These are phyloP conservation scores for Abrostola tripartita DNA, from an alignment of 2,888 invertebrate genomes.

Conservation along the genomic window DNA sequence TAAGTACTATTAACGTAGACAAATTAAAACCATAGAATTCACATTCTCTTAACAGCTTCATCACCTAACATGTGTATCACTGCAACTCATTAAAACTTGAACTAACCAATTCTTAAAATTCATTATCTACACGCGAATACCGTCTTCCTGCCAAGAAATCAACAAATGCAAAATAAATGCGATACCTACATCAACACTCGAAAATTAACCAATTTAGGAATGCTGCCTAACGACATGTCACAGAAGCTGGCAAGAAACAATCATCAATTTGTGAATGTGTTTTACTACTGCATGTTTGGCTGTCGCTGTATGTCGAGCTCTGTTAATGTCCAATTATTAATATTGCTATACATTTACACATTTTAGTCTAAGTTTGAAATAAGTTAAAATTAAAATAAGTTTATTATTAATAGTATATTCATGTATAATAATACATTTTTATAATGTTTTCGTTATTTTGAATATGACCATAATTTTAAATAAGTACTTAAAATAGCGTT, in stretches of 20 bases:
- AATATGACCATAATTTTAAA: conserved; percentile 16
- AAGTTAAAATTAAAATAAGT: conserved; percentile 44
- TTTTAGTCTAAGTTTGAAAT: conserved; percentile 49
- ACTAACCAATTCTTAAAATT: conserved; percentile 57
- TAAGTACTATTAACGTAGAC: conserved; percentile 50
- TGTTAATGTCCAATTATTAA: conserved; percentile 63
- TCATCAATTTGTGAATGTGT: conserved; percentile 82
- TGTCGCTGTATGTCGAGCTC: conserved; percentile 66
- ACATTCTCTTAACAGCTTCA: conserved; percentile 61
- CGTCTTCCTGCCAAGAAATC: conserved; percentile 85
- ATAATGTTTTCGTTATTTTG: conserved; percentile 25
- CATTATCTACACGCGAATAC: conserved; percentile 79
- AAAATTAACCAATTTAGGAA: conserved; percentile 80
- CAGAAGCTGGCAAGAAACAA: conserved; percentile 74
- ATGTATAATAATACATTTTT: conserved; percentile 28
- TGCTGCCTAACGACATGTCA: conserved; percentile 82
- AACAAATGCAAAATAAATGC: conserved; percentile 68
- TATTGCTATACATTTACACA: conserved; percentile 61
- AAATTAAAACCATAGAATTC: conserved; percentile 27
- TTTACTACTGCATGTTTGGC: conserved; percentile 77
- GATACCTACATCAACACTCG: conserved; percentile 69
- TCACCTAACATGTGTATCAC: conserved; percentile 61
- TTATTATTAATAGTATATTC: conserved; percentile 14
- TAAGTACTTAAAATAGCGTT: background rate
- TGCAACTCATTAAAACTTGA: conserved; percentile 57